These are phyloP conservation scores for Acleris literana DNA, from an alignment of 2,888 invertebrate genomes.

Conservation along the genomic window DNA sequence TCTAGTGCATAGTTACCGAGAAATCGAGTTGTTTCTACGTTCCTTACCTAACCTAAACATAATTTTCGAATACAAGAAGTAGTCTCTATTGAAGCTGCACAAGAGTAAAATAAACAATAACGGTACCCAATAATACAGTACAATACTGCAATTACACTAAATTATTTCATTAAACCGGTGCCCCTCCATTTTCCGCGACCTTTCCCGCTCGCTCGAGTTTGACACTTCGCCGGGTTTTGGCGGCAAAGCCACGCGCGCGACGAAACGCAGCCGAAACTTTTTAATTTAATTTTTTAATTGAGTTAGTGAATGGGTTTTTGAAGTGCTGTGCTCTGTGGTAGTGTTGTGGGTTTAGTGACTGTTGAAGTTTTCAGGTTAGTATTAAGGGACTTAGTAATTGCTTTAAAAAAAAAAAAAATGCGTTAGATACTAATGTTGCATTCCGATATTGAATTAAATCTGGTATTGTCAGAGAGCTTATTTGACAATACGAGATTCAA, in stretches of 20 bases:
- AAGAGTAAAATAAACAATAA: neutral
- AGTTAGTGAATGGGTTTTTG: slow-evolving; percentile 25
- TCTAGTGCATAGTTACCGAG: too few relatives aligned
- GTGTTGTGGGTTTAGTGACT: slow-evolving; percentile 23
- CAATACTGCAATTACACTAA: slow-evolving; percentile 22
- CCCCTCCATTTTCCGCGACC: slow-evolving; percentile 60
- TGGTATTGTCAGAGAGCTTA: too few relatives aligned
- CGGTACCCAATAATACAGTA: slow-evolving; percentile 12
- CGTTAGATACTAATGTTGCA: too few relatives aligned
- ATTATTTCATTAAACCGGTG: slow-evolving; percentile 41
- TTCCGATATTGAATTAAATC: too few relatives aligned
- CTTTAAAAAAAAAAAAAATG: too few relatives aligned
- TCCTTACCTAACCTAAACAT: too few relatives aligned
- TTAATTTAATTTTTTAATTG: slow-evolving; percentile 29
- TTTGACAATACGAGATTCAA: too few relatives aligned
- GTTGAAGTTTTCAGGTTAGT: slow-evolving; percentile 36
- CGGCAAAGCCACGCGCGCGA: slow-evolving; percentile 54
- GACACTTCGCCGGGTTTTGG: slow-evolving; percentile 71
- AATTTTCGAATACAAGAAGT: too few relatives aligned
- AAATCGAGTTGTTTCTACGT: too few relatives aligned
- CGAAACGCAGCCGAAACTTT: slow-evolving; percentile 26
- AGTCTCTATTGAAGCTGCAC: too few relatives aligned
- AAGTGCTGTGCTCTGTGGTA: slow-evolving; percentile 27
- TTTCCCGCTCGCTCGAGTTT: slow-evolving; percentile 62
- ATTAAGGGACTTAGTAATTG: neutral